Percentiles rank a stretch among this genome's conserved stretches.
Evolutionary conservation across 2,113 vertebrate species (phyloP).

Genomic region (Microcebus murinus): DNA sequence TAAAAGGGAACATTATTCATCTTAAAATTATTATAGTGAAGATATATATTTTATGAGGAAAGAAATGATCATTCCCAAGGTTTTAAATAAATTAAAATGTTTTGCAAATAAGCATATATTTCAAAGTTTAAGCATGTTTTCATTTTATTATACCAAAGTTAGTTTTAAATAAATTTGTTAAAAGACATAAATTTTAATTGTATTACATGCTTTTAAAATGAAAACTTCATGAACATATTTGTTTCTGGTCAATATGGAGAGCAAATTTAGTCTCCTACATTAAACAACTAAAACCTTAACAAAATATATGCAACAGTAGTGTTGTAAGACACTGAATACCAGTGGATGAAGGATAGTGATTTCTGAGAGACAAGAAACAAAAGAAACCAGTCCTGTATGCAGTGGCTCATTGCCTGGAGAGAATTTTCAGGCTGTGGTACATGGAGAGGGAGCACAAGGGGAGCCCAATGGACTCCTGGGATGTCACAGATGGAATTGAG

Average conservation of each 20-base stretch:
- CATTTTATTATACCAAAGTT: not conserved
- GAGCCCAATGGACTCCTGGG: accelerated
- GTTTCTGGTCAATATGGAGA: not conserved
- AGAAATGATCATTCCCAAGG: not conserved
- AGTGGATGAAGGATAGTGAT: not conserved
- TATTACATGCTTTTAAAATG: not conserved
- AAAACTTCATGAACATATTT: not conserved
- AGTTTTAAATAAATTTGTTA: not conserved
- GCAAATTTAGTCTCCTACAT: not conserved
- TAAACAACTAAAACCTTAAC: not conserved
- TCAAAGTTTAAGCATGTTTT: not conserved
- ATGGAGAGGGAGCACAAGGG: not conserved
- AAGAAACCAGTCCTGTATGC: not conserved
- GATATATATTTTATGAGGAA: not conserved
- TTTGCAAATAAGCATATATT: not conserved
- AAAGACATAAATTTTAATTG: not conserved
- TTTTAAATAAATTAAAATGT: not conserved
- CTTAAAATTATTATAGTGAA: not conserved
- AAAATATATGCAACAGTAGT: not conserved
- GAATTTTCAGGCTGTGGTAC: not conserved
- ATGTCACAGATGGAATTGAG: not conserved
- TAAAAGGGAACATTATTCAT: not conserved
- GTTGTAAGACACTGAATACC: not conserved
- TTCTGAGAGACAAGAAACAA: not conserved
- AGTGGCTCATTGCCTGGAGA: too few species aligned